phyloP scores from a whole-genome alignment of 2,888 invertebrate genomes.

The Melieria picta region DNA sequence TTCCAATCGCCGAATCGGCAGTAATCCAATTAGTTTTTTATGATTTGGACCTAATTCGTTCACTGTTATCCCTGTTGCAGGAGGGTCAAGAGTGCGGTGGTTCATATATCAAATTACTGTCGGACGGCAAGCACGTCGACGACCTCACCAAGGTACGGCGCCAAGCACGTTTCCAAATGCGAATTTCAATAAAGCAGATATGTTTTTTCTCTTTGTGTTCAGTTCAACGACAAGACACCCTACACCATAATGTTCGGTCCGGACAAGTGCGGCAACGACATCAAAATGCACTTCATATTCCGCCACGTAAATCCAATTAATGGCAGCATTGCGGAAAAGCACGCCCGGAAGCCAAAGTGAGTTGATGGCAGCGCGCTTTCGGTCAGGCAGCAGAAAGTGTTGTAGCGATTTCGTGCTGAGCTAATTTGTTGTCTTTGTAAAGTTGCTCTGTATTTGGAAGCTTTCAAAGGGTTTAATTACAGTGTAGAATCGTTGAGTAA shows the following conservation, averaged over 20 bases:
- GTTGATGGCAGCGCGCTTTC: conserved; percentile 39
- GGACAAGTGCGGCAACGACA: conserved; percentile 97
- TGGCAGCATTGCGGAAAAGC: conserved; percentile 91
- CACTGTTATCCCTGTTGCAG: conserved; percentile 64
- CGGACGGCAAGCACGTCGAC: conserved; percentile 74
- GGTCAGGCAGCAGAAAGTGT: too few relatives aligned
- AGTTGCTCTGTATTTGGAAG: too few relatives aligned
- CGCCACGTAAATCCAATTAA: conserved; percentile 94
- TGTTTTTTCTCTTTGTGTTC: conserved; percentile 34
- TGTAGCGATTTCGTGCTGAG: too few relatives aligned
- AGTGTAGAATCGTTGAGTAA: too few relatives aligned
- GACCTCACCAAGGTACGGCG: conserved; percentile 73
- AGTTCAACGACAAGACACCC: conserved; percentile 93
- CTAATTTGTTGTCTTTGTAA: too few relatives aligned
- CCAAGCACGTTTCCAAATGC: neutral
- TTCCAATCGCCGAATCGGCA: conserved; percentile 1
- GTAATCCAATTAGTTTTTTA: neutral
- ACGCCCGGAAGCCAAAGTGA: conserved; percentile 89
- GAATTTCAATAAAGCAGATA: neutral
- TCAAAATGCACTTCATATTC: conserved; percentile 94
- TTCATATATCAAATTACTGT: conserved; percentile 93
- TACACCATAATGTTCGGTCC: conserved; percentile 99
- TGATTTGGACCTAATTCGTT: conserved; percentile 14
- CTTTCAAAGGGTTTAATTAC: too few relatives aligned
- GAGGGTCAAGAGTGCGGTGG: conserved; percentile 99